Base-by-base conservation (phyloP, 2,113 vertebrate genomes). In the Oncorhynchus clarkii region DNA sequence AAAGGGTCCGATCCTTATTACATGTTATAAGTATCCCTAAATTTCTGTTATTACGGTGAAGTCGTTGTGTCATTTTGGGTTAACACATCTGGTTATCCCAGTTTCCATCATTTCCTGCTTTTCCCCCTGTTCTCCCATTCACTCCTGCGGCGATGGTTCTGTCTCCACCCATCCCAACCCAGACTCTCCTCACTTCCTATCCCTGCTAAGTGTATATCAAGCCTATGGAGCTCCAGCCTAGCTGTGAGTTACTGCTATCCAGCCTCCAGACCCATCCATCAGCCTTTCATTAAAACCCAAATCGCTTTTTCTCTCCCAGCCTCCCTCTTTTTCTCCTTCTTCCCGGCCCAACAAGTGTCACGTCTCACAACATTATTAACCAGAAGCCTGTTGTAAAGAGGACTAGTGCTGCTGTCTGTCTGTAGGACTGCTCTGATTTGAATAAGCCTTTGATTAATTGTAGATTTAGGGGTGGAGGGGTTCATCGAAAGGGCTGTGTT, bases 241-340 rank as follows among this genome's bases (percentile, higher is more conserved):
- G 78, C 83, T 82, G 76, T 88, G 86, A 91, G 81, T 91, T 90
- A 90, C 86, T 81, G 79, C 88, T 73, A 71, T 84, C 16, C 68
- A 75, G 75, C 81, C 82, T 82, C 84, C 78, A 79, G 70, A 78
- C 71, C 77, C 79, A 85, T 91, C 88, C 82, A 88, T 92, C 88
- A 89, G 83, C 39, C 64, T 85, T 89, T 88, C 85, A 85, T 88
- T 91, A 89, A 88, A 90, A 87, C 81, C 78, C 84, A 87, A 89
- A 90, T 86, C 78, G 59, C 84, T 84, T 85, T 86, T 86, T 89
- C 81, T 80, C 82, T 78, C 79, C 39, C 75, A 76, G 76, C 51
- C 71, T 77, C 84, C 78, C n/a, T 62, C 54, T 57, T 18, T 57
- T n/a, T 62, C 59, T 39, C 39, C 39, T 39, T 39, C 59, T 22